These are phyloP conservation scores for Cistogaster globosa DNA, from an alignment of 2,888 invertebrate species.

Conservation along the genomic window DNA sequence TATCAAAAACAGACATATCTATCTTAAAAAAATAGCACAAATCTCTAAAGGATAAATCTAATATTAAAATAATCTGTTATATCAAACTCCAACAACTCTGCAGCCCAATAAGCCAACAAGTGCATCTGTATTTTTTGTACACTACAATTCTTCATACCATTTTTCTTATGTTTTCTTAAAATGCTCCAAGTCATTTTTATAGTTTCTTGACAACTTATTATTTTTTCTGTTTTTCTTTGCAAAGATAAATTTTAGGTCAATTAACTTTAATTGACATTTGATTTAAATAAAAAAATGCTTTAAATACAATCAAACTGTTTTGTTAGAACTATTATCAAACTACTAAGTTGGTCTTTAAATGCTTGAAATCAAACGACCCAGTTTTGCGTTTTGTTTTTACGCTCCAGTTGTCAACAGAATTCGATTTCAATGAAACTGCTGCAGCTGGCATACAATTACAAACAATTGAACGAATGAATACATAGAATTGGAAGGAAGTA, in stretches of 20 bases:
- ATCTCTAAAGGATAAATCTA: too few species aligned
- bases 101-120: too few species aligned
- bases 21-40: too few species aligned
- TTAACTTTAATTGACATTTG: background rate
- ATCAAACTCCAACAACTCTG: too few species aligned
- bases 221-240: background rate
- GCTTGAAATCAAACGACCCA: background rate
- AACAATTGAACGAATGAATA: background rate
- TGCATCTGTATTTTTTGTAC: too few species aligned
- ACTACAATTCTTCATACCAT: too few species aligned
- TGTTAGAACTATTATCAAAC: background rate
- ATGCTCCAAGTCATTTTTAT: too few species aligned
- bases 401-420: slow-evolving; percentile 14
- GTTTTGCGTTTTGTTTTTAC: background rate
- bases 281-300: background rate
- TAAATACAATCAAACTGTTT: background rate
- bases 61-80: too few species aligned
- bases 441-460: slow-evolving; percentile 16
- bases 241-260: background rate
- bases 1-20: too few species aligned
- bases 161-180: too few species aligned
- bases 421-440: slow-evolving; percentile 1
- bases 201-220: too few species aligned
- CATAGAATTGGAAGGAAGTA: background rate
- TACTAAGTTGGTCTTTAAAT: too few species aligned